phyloP scores from a whole-genome alignment of 2,113 vertebrate genomes.

The Rousettus leschenaultii region DNA sequence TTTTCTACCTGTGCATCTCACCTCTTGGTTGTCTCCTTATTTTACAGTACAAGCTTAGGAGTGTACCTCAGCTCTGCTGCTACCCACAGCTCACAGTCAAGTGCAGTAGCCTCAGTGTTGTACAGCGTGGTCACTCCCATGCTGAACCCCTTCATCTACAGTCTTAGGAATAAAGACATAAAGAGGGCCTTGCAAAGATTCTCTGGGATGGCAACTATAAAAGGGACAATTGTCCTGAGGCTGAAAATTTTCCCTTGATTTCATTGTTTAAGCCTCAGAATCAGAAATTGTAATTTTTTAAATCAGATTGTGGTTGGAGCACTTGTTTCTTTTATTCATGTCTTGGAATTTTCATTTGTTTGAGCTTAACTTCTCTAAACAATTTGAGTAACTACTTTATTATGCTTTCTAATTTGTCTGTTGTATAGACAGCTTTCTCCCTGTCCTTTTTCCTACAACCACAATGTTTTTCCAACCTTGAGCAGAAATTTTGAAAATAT shows the following conservation, averaged over 20 bases:
- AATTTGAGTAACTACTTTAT: neutral
- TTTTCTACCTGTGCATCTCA: too few species aligned
- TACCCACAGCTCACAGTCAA: too few species aligned
- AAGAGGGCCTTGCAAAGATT: too few species aligned
- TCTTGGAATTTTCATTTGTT: neutral
- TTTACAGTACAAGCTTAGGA: too few species aligned
- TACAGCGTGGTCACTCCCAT: too few species aligned
- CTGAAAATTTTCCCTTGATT: neutral
- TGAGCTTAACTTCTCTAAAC: neutral
- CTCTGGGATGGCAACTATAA: neutral
- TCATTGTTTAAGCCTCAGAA: neutral
- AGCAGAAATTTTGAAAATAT: neutral
- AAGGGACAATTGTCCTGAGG: neutral
- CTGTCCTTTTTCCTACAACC: neutral
- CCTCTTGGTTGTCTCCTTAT: too few species aligned
- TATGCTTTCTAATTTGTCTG: neutral
- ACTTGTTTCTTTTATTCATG: neutral
- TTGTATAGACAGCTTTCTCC: neutral
- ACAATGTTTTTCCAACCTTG: neutral
- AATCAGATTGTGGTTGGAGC: too few species aligned
- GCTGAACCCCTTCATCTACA: too few species aligned
- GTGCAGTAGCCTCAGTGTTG: too few species aligned
- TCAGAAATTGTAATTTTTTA: neutral
- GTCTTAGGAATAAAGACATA: too few species aligned
- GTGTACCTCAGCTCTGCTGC: too few species aligned